Conservation (phyloP, 1,140 invertebrate genomes). For the Tenebrio molitor region DNA sequence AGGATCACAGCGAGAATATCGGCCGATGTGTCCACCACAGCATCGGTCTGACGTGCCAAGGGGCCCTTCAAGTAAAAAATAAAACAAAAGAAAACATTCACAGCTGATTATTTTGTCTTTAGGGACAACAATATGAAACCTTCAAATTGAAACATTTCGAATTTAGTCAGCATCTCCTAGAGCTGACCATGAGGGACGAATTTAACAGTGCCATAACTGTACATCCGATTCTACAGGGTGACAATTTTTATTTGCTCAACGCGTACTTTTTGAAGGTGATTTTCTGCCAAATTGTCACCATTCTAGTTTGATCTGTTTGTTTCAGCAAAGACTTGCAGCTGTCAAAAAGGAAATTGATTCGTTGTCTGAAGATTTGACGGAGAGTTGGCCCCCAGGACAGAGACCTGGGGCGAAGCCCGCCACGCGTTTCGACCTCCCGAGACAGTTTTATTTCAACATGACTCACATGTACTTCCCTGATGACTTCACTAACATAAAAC, state of each 20-base stretch:
- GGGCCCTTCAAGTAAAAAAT: conserved; percentile 68
- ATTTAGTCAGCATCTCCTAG: conserved; percentile 68
- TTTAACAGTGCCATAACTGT: conserved; percentile 75
- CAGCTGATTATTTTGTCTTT: too few species aligned
- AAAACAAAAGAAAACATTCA: conserved; percentile 28
- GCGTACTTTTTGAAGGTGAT: conserved; percentile 77
- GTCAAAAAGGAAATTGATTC: conserved; percentile 69
- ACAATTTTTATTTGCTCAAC: conserved; percentile 79
- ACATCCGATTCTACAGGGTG: conserved; percentile 75
- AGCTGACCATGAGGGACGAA: conserved; percentile 64
- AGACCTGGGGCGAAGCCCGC: conserved; percentile 75
- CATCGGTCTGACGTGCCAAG: conserved; percentile 73
- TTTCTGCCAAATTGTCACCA: conserved; percentile 28
- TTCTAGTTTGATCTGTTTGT: conserved; percentile 44
- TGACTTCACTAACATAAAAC: conserved; percentile 74
- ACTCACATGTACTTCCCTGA: conserved; percentile 84
- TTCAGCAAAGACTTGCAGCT: conserved; percentile 68
- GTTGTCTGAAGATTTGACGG: conserved; percentile 67
- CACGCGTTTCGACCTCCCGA: conserved; percentile 87
- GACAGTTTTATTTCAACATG: conserved; percentile 87
- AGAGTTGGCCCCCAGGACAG: conserved; percentile 87
- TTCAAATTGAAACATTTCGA: conserved; percentile 71
- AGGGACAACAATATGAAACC: conserved; percentile 45
- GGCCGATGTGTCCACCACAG: conserved; percentile 85
- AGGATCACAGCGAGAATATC: conserved; percentile 84